Conservation (phyloP, 2,113 vertebrate species). For the Python bivittatus region DNA sequence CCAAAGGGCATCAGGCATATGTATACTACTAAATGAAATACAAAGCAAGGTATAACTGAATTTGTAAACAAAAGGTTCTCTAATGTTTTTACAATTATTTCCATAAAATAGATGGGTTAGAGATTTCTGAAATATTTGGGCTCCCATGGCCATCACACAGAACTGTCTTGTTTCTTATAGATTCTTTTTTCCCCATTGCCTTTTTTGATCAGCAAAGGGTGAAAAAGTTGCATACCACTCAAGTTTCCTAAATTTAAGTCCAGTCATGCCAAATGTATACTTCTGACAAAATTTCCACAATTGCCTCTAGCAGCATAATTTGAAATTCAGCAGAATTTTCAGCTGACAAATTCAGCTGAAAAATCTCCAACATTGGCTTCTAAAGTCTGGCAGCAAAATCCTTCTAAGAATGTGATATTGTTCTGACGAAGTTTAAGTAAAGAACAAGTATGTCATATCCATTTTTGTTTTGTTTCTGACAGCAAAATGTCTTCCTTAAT, state of each 20-base stretch:
- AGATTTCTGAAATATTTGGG: not conserved
- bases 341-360: no score
- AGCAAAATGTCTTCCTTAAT: not conserved
- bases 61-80: no score
- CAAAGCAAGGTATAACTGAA: no score
- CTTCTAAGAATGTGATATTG: not conserved
- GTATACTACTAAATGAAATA: no score
- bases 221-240: not conserved
- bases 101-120: not conserved
- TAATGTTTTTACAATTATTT: not conserved
- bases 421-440: not conserved
- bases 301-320: not conserved
- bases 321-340: not conserved
- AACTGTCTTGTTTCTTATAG: not conserved
- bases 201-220: not conserved
- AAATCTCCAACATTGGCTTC: not conserved
- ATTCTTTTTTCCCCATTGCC: not conserved
- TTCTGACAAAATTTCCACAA: not conserved
- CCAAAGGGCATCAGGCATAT: no score
- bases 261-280: not conserved
- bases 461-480: not conserved
- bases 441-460: not conserved
- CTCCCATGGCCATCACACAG: not conserved
- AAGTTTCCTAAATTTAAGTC: not conserved
- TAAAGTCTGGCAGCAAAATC: not conserved